Percentiles rank a stretch among this genome's conserved stretches.
phyloP scores from a whole-genome alignment of 2,797 vertebrate genomes.

The Pelodytes ibericus region DNA sequence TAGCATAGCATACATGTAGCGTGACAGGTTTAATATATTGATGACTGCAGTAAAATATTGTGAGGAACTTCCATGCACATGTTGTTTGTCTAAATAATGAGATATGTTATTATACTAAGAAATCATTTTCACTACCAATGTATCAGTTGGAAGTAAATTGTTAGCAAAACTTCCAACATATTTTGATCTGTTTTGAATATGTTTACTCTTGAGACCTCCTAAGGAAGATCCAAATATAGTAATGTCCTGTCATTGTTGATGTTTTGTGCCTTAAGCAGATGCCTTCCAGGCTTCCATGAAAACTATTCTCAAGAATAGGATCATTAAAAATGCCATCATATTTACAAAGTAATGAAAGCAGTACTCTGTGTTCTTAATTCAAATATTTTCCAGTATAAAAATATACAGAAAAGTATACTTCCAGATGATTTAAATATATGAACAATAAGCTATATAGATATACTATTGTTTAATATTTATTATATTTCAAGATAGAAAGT shows the following conservation, averaged over 20 bases:
- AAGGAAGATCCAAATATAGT: slow-evolving; percentile 32
- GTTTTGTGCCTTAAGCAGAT: not conserved
- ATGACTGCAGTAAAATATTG: too few relatives aligned
- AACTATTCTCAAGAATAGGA: not conserved
- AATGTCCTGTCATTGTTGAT: slow-evolving; percentile 5
- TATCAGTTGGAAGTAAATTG: not conserved
- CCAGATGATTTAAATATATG: not conserved
- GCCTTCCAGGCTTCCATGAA: not conserved
- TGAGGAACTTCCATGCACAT: too few relatives aligned
- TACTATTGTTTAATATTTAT: not conserved
- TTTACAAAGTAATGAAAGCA: not conserved
- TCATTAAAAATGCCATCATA: not conserved
- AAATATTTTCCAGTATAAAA: not conserved
- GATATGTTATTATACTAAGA: not conserved
- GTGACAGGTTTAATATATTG: too few relatives aligned
- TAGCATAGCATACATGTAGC: too few relatives aligned
- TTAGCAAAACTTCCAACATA: not conserved
- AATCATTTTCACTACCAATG: not conserved
- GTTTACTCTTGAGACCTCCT: not conserved
- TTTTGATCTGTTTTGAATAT: slow-evolving; percentile 9
- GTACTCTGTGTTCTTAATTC: not conserved
- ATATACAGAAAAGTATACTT: not conserved
- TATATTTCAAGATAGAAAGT: not conserved
- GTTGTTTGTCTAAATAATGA: not conserved
- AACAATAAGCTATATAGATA: not conserved